Evolutionary conservation across 53 echinoderm and acorn worm genomes (phyloP).

Genomic region (Stichopus horrens): DNA sequence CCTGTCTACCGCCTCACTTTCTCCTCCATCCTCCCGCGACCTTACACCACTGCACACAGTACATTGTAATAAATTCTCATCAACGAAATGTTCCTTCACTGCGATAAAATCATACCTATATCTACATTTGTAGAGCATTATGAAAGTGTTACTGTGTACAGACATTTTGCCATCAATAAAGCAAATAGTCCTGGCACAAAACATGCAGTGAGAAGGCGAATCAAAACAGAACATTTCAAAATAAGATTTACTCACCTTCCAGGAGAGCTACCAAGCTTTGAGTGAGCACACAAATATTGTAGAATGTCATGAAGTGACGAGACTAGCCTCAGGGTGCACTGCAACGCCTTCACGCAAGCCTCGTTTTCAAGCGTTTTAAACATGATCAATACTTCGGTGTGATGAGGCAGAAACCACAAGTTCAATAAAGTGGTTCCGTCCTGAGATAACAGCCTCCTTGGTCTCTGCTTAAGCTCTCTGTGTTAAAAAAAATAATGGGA

Average conservation of each 20-base stretch:
- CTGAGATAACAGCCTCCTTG: constrained; percentile 77
- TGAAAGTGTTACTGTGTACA: too few species aligned
- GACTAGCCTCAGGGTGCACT: constrained; percentile 64
- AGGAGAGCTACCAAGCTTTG: constrained; percentile 91
- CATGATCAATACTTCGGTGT: constrained; percentile 81
- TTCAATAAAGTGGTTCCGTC: constrained; percentile 80
- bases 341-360: constrained; percentile 73
- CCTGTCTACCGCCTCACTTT: too few species aligned
- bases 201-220: too few species aligned
- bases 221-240: not conserved
- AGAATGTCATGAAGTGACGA: constrained; percentile 90
- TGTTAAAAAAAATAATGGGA: not conserved
- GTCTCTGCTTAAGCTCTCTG: constrained; percentile 91
- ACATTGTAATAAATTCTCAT: too few species aligned
- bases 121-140: too few species aligned
- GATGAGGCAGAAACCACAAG: constrained; percentile 94
- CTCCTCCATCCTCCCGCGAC: too few species aligned
- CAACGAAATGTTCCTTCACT: too few species aligned
- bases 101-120: too few species aligned
- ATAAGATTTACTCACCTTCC: constrained; percentile 64
- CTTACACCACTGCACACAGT: too few species aligned
- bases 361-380: constrained; percentile 93
- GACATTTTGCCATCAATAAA: too few species aligned
- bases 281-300: constrained; percentile 92
- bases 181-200: too few species aligned